A percentile compares a stretch with the other conserved stretches of the same genome.
phyloP scores from a whole-genome alignment of 2,888 invertebrate genomes.

The Listrodromus nycthemerus region DNA sequence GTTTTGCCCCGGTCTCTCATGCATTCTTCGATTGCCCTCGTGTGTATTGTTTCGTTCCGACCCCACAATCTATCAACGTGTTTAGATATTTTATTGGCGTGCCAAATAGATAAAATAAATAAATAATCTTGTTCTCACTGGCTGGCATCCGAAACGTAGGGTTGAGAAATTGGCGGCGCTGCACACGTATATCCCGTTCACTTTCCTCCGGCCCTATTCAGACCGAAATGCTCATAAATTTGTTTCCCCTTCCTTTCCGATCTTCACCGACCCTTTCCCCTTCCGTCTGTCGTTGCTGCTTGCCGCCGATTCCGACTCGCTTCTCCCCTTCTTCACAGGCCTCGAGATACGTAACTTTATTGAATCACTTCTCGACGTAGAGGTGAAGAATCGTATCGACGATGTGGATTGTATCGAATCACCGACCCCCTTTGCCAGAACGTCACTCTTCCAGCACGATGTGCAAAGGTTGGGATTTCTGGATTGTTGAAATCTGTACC shows the following conservation, averaged over 20 bases:
- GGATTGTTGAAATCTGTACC: slow-evolving; percentile 20
- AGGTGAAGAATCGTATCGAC: slow-evolving; percentile 56
- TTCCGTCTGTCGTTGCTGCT: neutral
- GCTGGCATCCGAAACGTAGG: neutral
- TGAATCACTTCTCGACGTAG: slow-evolving; percentile 49
- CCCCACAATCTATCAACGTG: neutral
- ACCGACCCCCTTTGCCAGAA: slow-evolving; percentile 49
- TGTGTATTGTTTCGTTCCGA: neutral
- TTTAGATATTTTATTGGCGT: neutral
- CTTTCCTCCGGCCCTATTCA: slow-evolving; percentile 32
- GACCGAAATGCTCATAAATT: slow-evolving; percentile 57
- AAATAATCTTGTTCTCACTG: slow-evolving; percentile 9
- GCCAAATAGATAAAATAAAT: slow-evolving; percentile 14
- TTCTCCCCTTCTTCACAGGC: neutral
- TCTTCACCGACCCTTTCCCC: neutral
- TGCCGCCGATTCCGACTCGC: neutral
- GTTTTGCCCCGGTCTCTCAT: no score
- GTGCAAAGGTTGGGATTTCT: slow-evolving; percentile 26
- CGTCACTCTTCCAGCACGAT: slow-evolving; percentile 14
- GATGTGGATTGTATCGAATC: slow-evolving; percentile 59
- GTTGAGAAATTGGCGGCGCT: slow-evolving; percentile 13
- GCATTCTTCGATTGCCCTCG: neutral
- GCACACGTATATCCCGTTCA: slow-evolving; percentile 1
- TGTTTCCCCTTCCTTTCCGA: slow-evolving; percentile 39
- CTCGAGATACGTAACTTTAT: slow-evolving; percentile 41